A percentile compares a stretch with the other conserved stretches of the same genome.
These are phyloP conservation scores for Callopanchax toddi DNA, from an alignment of 2,113 vertebrate species.

Conservation along the genomic window DNA sequence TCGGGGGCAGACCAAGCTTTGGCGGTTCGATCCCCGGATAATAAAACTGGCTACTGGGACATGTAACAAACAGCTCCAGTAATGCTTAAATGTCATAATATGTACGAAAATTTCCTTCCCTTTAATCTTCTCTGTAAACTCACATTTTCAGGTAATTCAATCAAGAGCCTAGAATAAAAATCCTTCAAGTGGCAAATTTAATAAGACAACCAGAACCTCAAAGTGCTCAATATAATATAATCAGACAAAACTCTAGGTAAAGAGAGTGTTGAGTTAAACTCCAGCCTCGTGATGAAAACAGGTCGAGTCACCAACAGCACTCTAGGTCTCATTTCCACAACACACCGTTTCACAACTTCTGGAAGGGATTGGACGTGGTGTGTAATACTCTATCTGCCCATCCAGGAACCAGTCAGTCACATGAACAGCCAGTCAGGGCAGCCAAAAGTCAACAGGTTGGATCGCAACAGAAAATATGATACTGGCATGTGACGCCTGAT, in stretches of 20 bases:
- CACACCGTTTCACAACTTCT: conserved; percentile 56
- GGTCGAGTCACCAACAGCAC: conserved; percentile 22
- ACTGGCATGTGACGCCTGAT: neutral
- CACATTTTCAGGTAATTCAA: conserved; percentile 4
- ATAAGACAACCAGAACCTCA: conserved; percentile 25
- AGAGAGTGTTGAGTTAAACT: conserved; percentile 11
- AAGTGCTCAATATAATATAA: conserved; percentile 7
- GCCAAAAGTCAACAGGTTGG: conserved; percentile 61
- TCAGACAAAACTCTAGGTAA: neutral
- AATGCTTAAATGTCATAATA: neutral
- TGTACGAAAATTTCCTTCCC: neutral
- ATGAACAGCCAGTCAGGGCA: conserved; percentile 24
- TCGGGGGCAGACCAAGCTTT: no score
- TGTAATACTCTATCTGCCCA: conserved; percentile 20
- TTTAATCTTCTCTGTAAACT: neutral
- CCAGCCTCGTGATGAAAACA: conserved; percentile 26
- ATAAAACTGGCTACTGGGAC: no score
- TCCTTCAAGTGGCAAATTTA: conserved; percentile 12
- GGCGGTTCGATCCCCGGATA: no score
- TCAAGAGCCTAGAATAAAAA: conserved; percentile 4
- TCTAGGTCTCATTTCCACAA: conserved; percentile 23
- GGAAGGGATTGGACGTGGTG: conserved; percentile 65
- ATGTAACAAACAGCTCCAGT: neutral
- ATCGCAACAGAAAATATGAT: conserved; percentile 10
- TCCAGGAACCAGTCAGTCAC: conserved; percentile 63